Evolutionary conservation across 1,140 invertebrate genomes (phyloP).

Genomic region (honey bee (Apis mellifera)): DNA sequence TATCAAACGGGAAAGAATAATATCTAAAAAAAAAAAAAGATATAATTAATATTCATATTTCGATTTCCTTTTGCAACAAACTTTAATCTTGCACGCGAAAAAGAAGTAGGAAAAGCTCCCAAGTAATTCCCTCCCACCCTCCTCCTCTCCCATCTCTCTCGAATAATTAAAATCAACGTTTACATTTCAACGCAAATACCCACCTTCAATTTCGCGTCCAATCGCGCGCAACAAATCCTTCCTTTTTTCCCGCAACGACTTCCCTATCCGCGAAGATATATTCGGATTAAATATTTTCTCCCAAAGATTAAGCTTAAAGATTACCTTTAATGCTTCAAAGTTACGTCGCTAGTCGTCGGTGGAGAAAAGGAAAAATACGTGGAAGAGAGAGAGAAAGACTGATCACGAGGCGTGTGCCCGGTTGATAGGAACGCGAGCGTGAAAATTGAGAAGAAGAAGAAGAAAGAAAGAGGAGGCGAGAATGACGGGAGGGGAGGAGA

Average conservation of each 20-base stretch:
- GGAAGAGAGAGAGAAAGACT: neutral
- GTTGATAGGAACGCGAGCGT: neutral
- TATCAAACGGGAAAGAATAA: neutral
- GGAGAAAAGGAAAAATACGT: too few species aligned
- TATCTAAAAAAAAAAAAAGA: neutral
- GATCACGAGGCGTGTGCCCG: neutral
- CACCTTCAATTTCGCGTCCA: neutral
- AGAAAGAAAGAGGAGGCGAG: conserved; percentile 28
- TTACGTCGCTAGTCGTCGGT: too few species aligned
- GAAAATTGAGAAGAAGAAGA: conserved; percentile 48
- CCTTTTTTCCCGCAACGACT: neutral
- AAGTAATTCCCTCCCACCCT: too few species aligned
- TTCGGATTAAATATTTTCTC: neutral
- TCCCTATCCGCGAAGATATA: neutral
- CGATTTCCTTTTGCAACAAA: neutral
- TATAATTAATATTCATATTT: neutral
- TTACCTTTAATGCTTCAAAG: too few species aligned
- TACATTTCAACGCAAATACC: neutral
- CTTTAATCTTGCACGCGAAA: neutral
- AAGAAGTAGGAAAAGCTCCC: too few species aligned
- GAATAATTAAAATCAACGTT: neutral
- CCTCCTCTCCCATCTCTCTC: too few species aligned
- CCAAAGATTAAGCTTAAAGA: too few species aligned
- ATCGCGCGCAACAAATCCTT: neutral
- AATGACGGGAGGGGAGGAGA: conserved; percentile 1